Base-by-base conservation (phyloP, 2,113 vertebrate species). In the Myotis davidii region DNA sequence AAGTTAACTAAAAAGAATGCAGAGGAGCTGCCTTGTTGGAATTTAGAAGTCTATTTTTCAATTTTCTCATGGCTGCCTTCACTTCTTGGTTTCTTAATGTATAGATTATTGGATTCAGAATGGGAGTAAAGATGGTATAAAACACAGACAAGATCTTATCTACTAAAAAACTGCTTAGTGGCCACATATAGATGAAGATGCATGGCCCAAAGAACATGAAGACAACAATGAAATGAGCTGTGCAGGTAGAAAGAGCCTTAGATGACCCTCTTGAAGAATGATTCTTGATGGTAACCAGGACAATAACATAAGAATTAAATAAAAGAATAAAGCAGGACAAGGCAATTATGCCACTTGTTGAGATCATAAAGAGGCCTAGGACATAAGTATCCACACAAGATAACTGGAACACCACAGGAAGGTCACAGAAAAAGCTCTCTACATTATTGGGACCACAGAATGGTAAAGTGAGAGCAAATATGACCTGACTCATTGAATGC, bases 361-460 rank as follows among this genome's bases (percentile, higher is more conserved):
- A 97, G 88, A 97, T 97, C 94, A 97, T 97, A 61, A 97, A 97
- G 67, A 96, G 70, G 13, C 96, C 97, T n/a, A 96, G 52, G 70
- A 97, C 54, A 14, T 97, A 97, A 50, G 97, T 95, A 39, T 97
- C 95, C 37, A 96, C 94, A 94, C 96, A 98, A 45, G 97, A 95
- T 79, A 98, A 64, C 50, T 97, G 94, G 2, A 97, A 97, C 1
- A 98, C 96, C 37, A 97, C 96, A 45, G 98, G 98, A 76, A 97
- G 96, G 42, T 97, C 95, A 93, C 97, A 98, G 90, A 98, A 98
- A 96, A 97, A 98, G 61, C 94, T 97, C 1, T 98, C 97, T 50
- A 98, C 69, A 10, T 91, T 29, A 90, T 96, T 98, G 29, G 96
- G 89, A 10, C 97, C 97, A 96, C 98, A 98, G 83, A 98, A 98